phyloP scores from a whole-genome alignment of 2,113 vertebrate genomes.

The Plecturocebus donacophilus region DNA sequence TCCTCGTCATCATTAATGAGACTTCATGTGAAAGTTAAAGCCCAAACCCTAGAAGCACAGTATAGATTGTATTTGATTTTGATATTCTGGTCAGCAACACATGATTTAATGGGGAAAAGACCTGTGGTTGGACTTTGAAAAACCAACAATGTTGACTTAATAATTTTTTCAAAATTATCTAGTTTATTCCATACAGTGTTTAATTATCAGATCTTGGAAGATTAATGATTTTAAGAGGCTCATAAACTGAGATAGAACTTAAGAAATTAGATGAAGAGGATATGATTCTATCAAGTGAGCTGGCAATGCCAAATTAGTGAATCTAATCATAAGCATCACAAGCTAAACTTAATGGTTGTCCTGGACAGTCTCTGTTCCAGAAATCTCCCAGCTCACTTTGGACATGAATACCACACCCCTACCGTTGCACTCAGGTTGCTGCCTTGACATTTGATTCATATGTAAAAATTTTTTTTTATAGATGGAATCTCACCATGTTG shows the following conservation, averaged over 20 bases:
- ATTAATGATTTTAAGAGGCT: constrained; percentile 87
- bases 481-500: neutral
- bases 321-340: constrained; percentile 88
- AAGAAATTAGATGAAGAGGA: constrained; percentile 83
- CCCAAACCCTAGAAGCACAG: constrained; percentile 90
- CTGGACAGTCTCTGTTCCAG: constrained; percentile 90
- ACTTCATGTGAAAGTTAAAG: constrained; percentile 90
- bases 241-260: constrained; percentile 88
- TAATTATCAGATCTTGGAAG: constrained; percentile 86
- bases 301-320: constrained; percentile 90
- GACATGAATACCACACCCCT: constrained; percentile 82
- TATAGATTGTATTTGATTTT: constrained; percentile 92
- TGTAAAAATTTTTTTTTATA: neutral
- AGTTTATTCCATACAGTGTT: constrained; percentile 91
- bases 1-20: constrained; percentile 52
- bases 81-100: constrained; percentile 85
- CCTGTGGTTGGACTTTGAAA: constrained; percentile 92
- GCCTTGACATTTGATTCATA: neutral
- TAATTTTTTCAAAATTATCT: constrained; percentile 89
- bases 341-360: constrained; percentile 91
- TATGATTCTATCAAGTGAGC: constrained; percentile 80
- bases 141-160: constrained; percentile 89
- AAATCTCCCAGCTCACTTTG: constrained; percentile 90
- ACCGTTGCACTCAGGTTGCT: neutral
- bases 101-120: constrained; percentile 90